Percentiles rank a stretch among this genome's conserved stretches.
These are phyloP conservation scores for Nyctibius bracteatus DNA, from an alignment of 2,113 vertebrate genomes.

Conservation along the genomic window DNA sequence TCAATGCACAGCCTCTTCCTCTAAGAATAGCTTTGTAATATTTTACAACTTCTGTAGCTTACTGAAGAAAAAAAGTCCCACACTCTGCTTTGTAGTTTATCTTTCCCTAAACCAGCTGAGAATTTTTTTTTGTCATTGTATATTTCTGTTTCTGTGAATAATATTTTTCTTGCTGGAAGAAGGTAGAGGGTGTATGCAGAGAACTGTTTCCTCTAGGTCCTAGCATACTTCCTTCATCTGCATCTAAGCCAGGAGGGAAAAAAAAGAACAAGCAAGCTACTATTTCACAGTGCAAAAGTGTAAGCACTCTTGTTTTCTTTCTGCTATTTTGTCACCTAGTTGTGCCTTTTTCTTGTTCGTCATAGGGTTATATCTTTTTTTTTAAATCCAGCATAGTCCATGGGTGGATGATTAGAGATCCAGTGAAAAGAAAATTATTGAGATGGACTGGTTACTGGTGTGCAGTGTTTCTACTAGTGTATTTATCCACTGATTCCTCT, in stretches of 20 bases:
- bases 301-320: not conserved
- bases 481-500: not conserved
- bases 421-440: not conserved
- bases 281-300: not conserved
- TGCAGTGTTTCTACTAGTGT: not conserved
- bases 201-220: constrained; percentile 17
- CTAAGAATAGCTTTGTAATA: not conserved
- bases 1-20: not conserved
- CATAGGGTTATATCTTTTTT: not conserved
- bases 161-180: constrained; percentile 9
- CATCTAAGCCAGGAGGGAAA: not conserved
- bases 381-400: not conserved
- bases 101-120: not conserved
- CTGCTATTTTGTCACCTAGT: not conserved
- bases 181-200: constrained; percentile 20
- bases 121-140: not conserved
- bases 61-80: not conserved
- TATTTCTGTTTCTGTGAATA: constrained; percentile 30
- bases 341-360: not conserved
- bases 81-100: not conserved
- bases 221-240: not conserved
- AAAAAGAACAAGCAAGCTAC: not conserved
- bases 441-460: not conserved
- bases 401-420: not conserved
- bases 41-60: not conserved